Conservation (phyloP, 2,888 invertebrate genomes). For the Odontothrips loti region DNA sequence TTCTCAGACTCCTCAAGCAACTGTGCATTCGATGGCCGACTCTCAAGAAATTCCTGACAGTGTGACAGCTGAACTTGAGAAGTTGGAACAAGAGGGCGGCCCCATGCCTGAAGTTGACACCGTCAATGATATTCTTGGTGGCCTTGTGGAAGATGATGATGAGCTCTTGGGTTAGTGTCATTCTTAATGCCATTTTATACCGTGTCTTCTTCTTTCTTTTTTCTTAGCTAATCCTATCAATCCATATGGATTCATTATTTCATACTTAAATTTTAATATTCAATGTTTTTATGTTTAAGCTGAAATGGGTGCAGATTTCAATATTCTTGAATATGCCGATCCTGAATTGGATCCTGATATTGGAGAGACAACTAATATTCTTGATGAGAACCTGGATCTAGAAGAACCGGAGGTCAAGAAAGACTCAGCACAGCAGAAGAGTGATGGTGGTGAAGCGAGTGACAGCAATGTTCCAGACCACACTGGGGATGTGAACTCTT, state of each 20-base stretch:
- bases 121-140: constrained; percentile 75
- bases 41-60: constrained; percentile 58
- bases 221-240: neutral
- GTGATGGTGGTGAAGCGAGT: constrained; percentile 40
- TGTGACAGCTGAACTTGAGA: constrained; percentile 64
- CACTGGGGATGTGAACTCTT: neutral
- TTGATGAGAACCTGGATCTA: constrained; percentile 68
- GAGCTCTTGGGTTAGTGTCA: constrained; percentile 61
- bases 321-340: constrained; percentile 92
- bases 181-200: no score
- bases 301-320: constrained; percentile 92
- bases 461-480: constrained; percentile 34
- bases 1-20: neutral
- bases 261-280: no score
- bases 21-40: neutral
- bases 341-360: constrained; percentile 72
- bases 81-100: constrained; percentile 61
- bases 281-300: constrained; percentile 51
- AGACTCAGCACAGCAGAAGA: constrained; percentile 43
- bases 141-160: constrained; percentile 79
- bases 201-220: neutral
- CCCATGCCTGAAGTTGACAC: constrained; percentile 57
- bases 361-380: constrained; percentile 76
- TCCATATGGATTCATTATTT: constrained; percentile 4
- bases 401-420: constrained; percentile 59